Percentiles rank a stretch among this genome's conserved stretches.
phyloP scores from a whole-genome alignment of 2,797 vertebrate species.

The Sebastes hubbsi region DNA sequence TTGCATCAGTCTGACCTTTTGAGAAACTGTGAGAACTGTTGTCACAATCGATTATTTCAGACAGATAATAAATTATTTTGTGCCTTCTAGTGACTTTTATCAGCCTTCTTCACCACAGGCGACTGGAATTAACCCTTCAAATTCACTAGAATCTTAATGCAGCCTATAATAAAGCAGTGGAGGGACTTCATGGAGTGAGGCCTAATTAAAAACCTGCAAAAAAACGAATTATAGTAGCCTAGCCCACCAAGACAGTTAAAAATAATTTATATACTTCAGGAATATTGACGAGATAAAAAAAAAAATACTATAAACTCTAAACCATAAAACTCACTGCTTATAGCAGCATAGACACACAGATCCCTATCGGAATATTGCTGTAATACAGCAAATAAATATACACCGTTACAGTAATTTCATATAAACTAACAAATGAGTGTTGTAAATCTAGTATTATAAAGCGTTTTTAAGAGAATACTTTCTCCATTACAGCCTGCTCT shows the following conservation, averaged over 20 bases:
- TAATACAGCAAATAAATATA: not conserved
- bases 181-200: not conserved
- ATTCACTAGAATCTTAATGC: not conserved
- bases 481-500: not conserved
- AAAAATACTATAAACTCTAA: not conserved
- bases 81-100: not conserved
- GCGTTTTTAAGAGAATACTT: not conserved
- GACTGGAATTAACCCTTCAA: not conserved
- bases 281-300: not conserved
- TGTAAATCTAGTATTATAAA: not conserved
- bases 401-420: not conserved
- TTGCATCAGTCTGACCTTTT: conserved; percentile 18
- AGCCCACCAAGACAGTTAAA: not conserved
- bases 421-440: not conserved
- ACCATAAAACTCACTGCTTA: not conserved
- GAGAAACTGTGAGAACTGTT: conserved; percentile 7
- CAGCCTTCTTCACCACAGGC: not conserved
- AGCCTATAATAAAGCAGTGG: not conserved
- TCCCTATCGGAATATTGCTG: not conserved
- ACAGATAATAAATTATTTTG: conserved; percentile 5
- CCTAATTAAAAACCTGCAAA: conserved; percentile 17
- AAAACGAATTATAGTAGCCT: not conserved
- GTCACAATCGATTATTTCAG: conserved; percentile 22
- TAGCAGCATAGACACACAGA: not conserved
- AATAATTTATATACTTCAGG: not conserved